These are phyloP conservation scores for Meandrina meandrites DNA, from an alignment of 92 coral and sea anemone species.

Conservation along the genomic window DNA sequence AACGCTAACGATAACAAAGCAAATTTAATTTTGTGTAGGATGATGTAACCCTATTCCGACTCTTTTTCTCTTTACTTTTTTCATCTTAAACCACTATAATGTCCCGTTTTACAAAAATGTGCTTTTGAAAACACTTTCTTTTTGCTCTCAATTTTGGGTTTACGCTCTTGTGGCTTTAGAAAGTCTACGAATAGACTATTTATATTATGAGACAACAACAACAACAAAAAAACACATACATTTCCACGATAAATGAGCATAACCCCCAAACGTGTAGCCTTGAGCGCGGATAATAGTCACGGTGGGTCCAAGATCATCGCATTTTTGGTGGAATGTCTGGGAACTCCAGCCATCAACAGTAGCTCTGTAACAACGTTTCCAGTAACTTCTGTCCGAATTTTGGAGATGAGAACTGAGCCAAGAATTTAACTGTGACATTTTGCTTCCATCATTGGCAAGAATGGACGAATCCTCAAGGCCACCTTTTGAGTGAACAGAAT, in stretches of 20 bases:
- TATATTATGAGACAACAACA: too few relatives aligned
- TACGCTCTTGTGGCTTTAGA: too few relatives aligned
- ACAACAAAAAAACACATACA: background rate
- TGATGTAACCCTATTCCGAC: too few relatives aligned
- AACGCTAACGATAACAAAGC: too few relatives aligned
- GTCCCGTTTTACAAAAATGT: too few relatives aligned
- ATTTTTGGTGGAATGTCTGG: conserved; percentile 6
- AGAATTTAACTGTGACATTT: background rate
- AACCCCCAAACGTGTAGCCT: conserved; percentile 39
- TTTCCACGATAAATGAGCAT: conserved; percentile 4
- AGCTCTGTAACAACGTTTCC: conserved; percentile 18
- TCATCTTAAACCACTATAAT: too few relatives aligned
- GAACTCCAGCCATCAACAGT: background rate
- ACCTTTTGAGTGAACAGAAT: background rate
- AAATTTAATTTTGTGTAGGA: too few relatives aligned
- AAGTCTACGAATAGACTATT: too few relatives aligned
- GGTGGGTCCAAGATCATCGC: conserved; percentile 19
- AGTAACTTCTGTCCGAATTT: background rate
- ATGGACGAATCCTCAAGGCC: conserved; percentile 22
- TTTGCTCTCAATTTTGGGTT: too few relatives aligned
- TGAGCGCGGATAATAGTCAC: conserved; percentile 8
- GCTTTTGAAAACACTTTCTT: too few relatives aligned
- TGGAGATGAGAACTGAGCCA: conserved; percentile 14
- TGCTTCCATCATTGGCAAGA: background rate
- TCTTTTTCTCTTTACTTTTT: too few relatives aligned